Evolutionary conservation across 2,888 invertebrate species (phyloP), one percentile per base, ranked within the genome.

Genomic region (Junonia oenone): DNA sequence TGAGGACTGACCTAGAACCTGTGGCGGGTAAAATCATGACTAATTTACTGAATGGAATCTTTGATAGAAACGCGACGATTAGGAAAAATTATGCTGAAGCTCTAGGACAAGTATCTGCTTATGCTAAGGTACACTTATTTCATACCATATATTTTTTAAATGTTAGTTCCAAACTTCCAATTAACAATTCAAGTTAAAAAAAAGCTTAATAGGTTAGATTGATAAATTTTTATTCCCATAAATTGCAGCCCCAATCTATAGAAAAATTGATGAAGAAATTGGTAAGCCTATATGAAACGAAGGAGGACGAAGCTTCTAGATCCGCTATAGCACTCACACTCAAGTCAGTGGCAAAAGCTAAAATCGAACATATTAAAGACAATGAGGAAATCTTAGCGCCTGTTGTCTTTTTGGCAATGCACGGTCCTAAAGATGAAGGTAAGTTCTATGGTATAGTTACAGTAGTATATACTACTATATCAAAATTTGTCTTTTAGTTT

Each of bases 331-430:
- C 94, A 0, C 88, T 94, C 52, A 93, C 95, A 0, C 91, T 98
- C 15, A 95, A 96, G 68, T 93, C 97, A 0, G 94, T 97, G 59
- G 94, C 95, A 45, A 94, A 94, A 66, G 94, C 97, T 51, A 95
- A 96, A 81, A 95, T 95, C 63, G 97, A 97, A 61, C 91, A 95
- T 51, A 83, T 98, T 38, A 95, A 95, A 72, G 93, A 95, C 69
- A 95, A 96, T 73, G 93, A 95, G 27, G 92, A 91, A 6, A 81
- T 93, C 22, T 91, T 96, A 8, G 91, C 98, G 66, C 97, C 98
- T 0, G 88, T 97, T 54, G 94, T 96, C 17, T 98, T 97, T 78
- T 93, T 97, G 63, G 98, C 97, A 9, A 98, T 97, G 96, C 98
- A 98, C 71, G 95, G 93, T 14, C 93, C 94, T 68, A 93, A 94